These are phyloP conservation scores for Acanthaster planci DNA, from an alignment of 35 echinoderm and acorn worm genomes.

Conservation along the genomic window DNA sequence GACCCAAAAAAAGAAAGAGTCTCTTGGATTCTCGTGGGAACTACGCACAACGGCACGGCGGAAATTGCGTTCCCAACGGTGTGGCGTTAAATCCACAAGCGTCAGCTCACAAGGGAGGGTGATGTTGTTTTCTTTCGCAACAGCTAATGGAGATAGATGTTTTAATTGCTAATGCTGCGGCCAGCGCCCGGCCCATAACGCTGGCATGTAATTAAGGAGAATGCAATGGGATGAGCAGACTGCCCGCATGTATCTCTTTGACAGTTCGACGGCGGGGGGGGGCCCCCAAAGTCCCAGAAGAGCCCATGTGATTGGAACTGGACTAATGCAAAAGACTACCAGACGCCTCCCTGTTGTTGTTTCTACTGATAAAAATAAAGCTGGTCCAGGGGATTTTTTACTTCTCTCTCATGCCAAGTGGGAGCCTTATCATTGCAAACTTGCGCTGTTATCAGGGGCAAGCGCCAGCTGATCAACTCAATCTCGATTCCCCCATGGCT, in stretches of 20 bases:
- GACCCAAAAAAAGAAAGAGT: too few relatives aligned
- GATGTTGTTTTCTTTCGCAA: neutral
- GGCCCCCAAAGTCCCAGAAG: neutral
- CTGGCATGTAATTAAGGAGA: neutral
- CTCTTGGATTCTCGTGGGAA: too few relatives aligned
- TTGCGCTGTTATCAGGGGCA: too few relatives aligned
- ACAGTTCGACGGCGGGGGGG: neutral
- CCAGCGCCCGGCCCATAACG: neutral
- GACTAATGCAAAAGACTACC: constrained; percentile 14
- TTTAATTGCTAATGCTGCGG: constrained; percentile 14
- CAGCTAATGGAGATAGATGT: neutral
- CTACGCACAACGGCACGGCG: too few relatives aligned
- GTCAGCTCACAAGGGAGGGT: neutral
- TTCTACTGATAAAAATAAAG: constrained; percentile 1
- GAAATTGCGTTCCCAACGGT: too few relatives aligned
- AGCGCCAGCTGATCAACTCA: too few relatives aligned
- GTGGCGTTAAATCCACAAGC: too few relatives aligned
- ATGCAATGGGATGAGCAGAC: neutral
- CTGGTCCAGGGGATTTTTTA: neutral
- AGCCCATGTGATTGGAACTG: neutral
- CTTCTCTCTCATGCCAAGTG: too few relatives aligned
- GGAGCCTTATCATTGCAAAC: too few relatives aligned
- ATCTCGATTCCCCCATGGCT: too few relatives aligned
- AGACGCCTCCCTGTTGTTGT: neutral
- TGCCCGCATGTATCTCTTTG: neutral